Percentiles rank a stretch among this genome's conserved stretches.
Conservation (phyloP, 2,113 vertebrate genomes). For the Cyprinodon brontotheroides region DNA sequence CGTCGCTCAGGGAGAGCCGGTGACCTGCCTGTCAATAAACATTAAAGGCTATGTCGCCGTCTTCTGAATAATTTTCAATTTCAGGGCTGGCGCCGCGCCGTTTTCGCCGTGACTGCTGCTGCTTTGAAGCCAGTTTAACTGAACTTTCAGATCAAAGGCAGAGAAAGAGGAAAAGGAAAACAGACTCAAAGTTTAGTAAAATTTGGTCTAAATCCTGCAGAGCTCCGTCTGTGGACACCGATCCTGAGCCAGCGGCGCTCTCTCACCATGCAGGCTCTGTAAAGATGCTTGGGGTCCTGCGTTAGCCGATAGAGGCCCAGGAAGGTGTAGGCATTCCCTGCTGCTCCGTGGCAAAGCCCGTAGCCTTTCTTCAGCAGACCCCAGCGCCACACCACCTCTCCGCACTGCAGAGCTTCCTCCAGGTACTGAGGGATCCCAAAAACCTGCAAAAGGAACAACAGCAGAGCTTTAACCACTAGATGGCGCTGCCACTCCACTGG, state of each 20-base stretch:
- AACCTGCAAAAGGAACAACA: slow-evolving; percentile 70
- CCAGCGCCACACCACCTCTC: slow-evolving; percentile 89
- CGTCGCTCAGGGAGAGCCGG: slow-evolving; percentile 24
- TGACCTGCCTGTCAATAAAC: slow-evolving; percentile 31
- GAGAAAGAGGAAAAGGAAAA: neutral
- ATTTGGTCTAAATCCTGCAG: too few relatives aligned
- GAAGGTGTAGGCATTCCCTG: slow-evolving; percentile 93
- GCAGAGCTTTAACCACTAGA: slow-evolving; percentile 39
- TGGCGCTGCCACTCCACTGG: slow-evolving; percentile 14
- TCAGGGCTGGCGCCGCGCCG: slow-evolving; percentile 18
- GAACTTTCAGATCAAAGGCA: slow-evolving; percentile 34
- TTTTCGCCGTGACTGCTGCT: neutral
- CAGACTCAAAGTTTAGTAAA: neutral
- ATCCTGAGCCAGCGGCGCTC: neutral
- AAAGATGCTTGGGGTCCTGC: slow-evolving; percentile 87
- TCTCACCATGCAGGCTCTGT: slow-evolving; percentile 93
- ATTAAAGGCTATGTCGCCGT: slow-evolving; percentile 8
- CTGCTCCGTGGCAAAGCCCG: slow-evolving; percentile 91
- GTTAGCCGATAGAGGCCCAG: slow-evolving; percentile 89
- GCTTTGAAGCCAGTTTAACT: slow-evolving; percentile 16
- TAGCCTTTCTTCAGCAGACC: slow-evolving; percentile 96
- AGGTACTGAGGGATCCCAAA: slow-evolving; percentile 88
- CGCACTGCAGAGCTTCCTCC: slow-evolving; percentile 84
- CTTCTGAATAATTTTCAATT: slow-evolving; percentile 29
- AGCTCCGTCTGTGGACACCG: neutral